These are phyloP conservation scores for Thyatira batis DNA, from an alignment of 2,888 invertebrate genomes.

Conservation along the genomic window DNA sequence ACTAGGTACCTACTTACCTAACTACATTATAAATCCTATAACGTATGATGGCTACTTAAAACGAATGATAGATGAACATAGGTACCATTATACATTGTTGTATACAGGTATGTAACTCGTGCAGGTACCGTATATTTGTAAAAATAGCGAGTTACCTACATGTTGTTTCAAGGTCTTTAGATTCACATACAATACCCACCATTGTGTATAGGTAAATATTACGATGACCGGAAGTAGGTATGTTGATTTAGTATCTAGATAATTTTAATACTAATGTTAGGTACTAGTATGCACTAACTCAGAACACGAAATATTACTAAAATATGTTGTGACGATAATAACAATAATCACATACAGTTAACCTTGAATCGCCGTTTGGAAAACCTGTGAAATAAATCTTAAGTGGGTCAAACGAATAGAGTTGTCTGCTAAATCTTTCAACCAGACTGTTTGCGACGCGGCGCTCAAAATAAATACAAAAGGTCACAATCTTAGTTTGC, in stretches of 20 bases:
- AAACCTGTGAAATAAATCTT: conserved; percentile 27
- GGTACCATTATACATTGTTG: too few species aligned
- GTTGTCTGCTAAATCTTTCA: conserved; percentile 49
- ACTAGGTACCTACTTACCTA: too few species aligned
- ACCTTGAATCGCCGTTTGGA: conserved; percentile 40
- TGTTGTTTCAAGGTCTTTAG: conserved; percentile 4
- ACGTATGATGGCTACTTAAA: too few species aligned
- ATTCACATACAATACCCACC: conserved; percentile 4
- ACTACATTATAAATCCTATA: too few species aligned
- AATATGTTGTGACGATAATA: background rate
- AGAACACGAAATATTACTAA: background rate
- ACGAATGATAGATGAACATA: too few species aligned
- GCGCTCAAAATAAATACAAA: conserved; percentile 71
- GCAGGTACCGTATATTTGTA: background rate
- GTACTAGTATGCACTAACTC: background rate
- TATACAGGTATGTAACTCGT: too few species aligned
- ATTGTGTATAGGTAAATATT: too few species aligned
- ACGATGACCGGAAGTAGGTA: background rate
- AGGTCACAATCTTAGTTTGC: conserved; percentile 66
- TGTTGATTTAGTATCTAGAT: background rate
- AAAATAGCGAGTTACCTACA: background rate
- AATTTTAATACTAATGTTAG: background rate
- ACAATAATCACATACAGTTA: conserved; percentile 15
- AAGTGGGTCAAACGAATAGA: conserved; percentile 66
- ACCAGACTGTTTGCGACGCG: conserved; percentile 45